Evolutionary conservation across 2,888 invertebrate species (phyloP).

Genomic region (Drosophila multiciliata): DNA sequence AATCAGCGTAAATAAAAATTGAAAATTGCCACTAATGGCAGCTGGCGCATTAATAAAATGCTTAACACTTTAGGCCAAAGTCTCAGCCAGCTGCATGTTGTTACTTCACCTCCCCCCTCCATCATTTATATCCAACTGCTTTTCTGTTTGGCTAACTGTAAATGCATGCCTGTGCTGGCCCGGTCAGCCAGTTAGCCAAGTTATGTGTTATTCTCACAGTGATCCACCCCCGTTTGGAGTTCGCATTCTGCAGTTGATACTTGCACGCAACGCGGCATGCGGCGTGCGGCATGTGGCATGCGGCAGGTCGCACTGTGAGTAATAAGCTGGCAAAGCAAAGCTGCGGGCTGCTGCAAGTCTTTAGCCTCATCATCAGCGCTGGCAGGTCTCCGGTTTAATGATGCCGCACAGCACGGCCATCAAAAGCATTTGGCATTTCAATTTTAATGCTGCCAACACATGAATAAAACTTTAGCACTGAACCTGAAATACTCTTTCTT

Average conservation of each 20-base stretch:
- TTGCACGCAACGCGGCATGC: slow-evolving; percentile 70
- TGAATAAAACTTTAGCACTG: slow-evolving; percentile 27
- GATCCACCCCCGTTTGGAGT: slow-evolving; percentile 70
- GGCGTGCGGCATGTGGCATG: slow-evolving; percentile 35
- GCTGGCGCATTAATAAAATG: slow-evolving; percentile 59
- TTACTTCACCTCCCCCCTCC: neutral
- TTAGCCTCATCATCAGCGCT: slow-evolving; percentile 38
- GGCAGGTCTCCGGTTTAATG: slow-evolving; percentile 63
- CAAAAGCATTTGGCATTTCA: slow-evolving; percentile 77
- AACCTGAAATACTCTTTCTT: slow-evolving; percentile 35
- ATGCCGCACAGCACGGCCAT: slow-evolving; percentile 71
- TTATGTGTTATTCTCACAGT: slow-evolving; percentile 60
- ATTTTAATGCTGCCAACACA: slow-evolving; percentile 63
- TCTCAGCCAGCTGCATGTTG: slow-evolving; percentile 50
- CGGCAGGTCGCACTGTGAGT: slow-evolving; percentile 17
- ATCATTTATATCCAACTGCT: neutral
- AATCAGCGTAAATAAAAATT: slow-evolving; percentile 79
- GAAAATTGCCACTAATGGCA: slow-evolving; percentile 77
- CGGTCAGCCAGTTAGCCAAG: slow-evolving; percentile 30
- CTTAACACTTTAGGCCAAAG: slow-evolving; percentile 60
- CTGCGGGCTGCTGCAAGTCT: slow-evolving; percentile 39
- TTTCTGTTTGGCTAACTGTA: slow-evolving; percentile 57
- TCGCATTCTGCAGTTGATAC: slow-evolving; percentile 58
- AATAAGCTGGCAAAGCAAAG: slow-evolving; percentile 31
- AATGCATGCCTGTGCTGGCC: slow-evolving; percentile 64